A percentile compares a stretch with the other conserved stretches of the same genome.
These are phyloP conservation scores for Xestia ashworthii DNA, from an alignment of 2,888 invertebrate species.

Conservation along the genomic window DNA sequence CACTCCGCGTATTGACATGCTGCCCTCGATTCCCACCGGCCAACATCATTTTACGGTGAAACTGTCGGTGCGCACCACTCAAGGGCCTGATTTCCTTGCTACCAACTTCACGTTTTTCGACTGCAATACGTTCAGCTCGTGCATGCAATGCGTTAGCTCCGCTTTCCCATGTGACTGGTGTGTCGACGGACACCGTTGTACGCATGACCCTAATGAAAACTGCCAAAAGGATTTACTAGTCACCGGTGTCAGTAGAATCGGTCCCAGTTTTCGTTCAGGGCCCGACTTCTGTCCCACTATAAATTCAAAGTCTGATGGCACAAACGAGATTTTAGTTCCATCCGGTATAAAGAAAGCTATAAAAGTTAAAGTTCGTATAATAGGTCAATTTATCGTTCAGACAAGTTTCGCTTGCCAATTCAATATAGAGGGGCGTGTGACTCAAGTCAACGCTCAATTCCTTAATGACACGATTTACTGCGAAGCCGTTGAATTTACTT, in stretches of 20 bases:
- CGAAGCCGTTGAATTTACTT: slow-evolving; percentile 97
- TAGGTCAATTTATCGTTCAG: slow-evolving; percentile 98
- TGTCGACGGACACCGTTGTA: slow-evolving; percentile 98
- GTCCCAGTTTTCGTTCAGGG: slow-evolving; percentile 98
- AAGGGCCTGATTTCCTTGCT: slow-evolving; percentile 98
- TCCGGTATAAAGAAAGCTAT: slow-evolving; percentile 97
- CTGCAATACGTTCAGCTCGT: slow-evolving; percentile 98
- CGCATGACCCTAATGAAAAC: slow-evolving; percentile 98
- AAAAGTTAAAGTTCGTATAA: slow-evolving; percentile 98
- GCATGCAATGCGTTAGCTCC: slow-evolving; percentile 98
- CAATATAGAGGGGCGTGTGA: slow-evolving; percentile 98
- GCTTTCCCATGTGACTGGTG: slow-evolving; percentile 99
- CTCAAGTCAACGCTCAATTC: slow-evolving; percentile 97
- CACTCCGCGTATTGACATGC: slow-evolving; percentile 97
- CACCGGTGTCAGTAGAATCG: slow-evolving; percentile 97
- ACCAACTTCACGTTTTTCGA: slow-evolving; percentile 99
- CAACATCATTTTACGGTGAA: slow-evolving; percentile 99
- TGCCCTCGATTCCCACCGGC: slow-evolving; percentile 97
- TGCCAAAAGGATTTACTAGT: slow-evolving; percentile 98
- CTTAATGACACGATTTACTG: slow-evolving; percentile 98
- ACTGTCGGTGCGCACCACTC: slow-evolving; percentile 97
- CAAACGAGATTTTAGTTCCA: slow-evolving; percentile 97
- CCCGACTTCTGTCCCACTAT: slow-evolving; percentile 98
- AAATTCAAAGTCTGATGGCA: slow-evolving; percentile 96
- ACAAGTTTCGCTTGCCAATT: slow-evolving; percentile 98